Conservation (phyloP, 2,797 vertebrate species). For the Lepilemur septentrionalis region DNA sequence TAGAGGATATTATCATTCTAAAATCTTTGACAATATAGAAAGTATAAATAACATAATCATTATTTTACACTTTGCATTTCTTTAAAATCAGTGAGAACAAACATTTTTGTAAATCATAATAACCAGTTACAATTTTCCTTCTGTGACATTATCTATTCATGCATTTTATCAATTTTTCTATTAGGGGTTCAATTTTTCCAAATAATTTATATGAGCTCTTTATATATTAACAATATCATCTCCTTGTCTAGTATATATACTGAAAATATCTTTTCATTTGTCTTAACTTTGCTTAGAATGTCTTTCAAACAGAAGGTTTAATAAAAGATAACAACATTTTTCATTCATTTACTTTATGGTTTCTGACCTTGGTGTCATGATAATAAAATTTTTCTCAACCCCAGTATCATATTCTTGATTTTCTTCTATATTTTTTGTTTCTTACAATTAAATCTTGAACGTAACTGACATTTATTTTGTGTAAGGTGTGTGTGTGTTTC, state of each 20-base stretch:
- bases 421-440: background rate
- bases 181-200: background rate
- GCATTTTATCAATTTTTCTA: background rate
- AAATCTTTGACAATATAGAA: background rate
- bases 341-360: background rate
- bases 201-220: background rate
- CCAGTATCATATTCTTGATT: background rate
- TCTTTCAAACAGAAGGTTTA: background rate
- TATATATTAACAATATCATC: background rate
- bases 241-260: background rate
- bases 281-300: background rate
- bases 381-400: background rate
- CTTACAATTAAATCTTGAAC: background rate
- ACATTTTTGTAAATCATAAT: background rate
- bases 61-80: background rate
- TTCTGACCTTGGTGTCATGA: background rate
- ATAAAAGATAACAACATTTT: background rate
- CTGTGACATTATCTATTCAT: background rate
- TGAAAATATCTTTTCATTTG: background rate
- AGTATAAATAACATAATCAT: background rate
- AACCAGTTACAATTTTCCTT: background rate
- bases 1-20: background rate
- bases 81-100: background rate
- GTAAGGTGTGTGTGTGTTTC: background rate
- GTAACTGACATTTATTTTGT: background rate